Conservation (phyloP, 2,888 invertebrate genomes). For the Acholoe squamosa region DNA sequence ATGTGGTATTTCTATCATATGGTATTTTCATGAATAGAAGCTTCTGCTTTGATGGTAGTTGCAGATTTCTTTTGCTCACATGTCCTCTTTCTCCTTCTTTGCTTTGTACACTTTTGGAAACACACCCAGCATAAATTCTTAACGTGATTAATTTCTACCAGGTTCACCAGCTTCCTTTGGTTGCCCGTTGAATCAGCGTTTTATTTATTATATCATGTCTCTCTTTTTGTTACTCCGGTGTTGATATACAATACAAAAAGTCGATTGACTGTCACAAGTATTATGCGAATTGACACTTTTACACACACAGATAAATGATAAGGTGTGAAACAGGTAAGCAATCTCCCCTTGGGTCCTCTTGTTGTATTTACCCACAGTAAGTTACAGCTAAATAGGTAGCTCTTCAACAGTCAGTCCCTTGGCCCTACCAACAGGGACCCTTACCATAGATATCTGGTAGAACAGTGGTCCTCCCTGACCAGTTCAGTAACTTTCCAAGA, state of each 20-base stretch:
- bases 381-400: background rate
- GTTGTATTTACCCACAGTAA: background rate
- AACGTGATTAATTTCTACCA: background rate
- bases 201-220: background rate
- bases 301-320: background rate
- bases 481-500: background rate
- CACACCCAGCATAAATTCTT: background rate
- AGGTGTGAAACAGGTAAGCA: background rate
- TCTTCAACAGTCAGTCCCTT: background rate
- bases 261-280: constrained; percentile 20
- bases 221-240: background rate
- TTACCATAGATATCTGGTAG: background rate
- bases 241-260: background rate
- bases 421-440: background rate
- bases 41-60: background rate
- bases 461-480: too few relatives aligned
- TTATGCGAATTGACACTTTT: background rate
- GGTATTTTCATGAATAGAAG: background rate
- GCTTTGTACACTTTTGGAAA: background rate
- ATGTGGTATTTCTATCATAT: background rate
- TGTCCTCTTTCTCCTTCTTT: constrained; percentile 3
- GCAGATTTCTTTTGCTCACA: background rate
- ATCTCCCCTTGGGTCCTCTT: background rate
- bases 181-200: background rate
- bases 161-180: background rate